Base-by-base conservation (phyloP, 2,113 vertebrate species). In the Loxodonta africana region DNA sequence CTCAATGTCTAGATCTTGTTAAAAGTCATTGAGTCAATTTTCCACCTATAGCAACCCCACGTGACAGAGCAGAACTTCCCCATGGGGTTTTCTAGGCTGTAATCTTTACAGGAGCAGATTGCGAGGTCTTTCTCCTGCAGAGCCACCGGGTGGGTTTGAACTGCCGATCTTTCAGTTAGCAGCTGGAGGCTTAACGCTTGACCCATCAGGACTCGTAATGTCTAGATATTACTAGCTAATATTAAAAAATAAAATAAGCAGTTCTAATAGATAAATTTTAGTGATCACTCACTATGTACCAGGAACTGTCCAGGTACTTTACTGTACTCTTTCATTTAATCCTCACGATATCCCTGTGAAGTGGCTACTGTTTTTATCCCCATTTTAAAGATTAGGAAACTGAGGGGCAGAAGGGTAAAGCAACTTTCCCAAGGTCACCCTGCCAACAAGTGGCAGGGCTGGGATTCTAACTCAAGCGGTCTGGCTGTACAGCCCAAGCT, bases 381-480 rank as follows among this genome's bases (percentile, higher is more conserved):
- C 78, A 73, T 73, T 83, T 96, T 84, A 41, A 14, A 93, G 53
- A 46, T 9, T 28, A 93, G 30, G 25, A 94, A 81, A 67, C 37
- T 28, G 51, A 88, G 51, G 73, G n/a, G 23, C 23, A 57, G 53
- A 57, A 14, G 15, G 15, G 3, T 57, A 10, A n/a, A 11, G 12
- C 23, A 37, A 57, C 9, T 94, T 62, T 2, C 25, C 17, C 71
- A 57, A 20, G 20, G 30, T 71, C 53, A 82, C n/a, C 33, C 14
- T 60, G 2, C 48, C 26, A 74, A 30, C 81, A 28, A 33, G 37
- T 3, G 37, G 5, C 51, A 44, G 51, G 76, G 30, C 21, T 46
- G 20, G 41, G 76, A 73, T 53, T 73, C 62, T 53, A 51, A 28
- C 25, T 25, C 2, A 57, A 28, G 62, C 48, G 20, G 5, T 60